Percentiles rank a stretch among this genome's conserved stretches.
phyloP scores from a whole-genome alignment of 2,888 invertebrate genomes.

The Pegoplata infirma region DNA sequence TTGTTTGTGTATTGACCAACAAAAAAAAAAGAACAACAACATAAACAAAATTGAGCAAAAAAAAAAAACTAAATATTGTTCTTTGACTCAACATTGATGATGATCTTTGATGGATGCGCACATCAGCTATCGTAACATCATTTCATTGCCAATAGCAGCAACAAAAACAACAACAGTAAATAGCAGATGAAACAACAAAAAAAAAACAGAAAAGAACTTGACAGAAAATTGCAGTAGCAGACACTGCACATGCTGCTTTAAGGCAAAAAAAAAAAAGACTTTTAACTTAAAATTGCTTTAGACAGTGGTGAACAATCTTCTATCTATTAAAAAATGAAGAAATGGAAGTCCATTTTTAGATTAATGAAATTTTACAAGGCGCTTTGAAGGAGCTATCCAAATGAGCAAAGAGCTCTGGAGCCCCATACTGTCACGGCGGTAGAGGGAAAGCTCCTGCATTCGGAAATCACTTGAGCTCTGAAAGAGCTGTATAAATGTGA shows the following conservation, averaged over 20 bases:
- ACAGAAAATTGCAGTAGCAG: slow-evolving; percentile 65
- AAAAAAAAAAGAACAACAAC: slow-evolving; percentile 27
- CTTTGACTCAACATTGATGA: slow-evolving; percentile 49
- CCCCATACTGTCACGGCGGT: no score
- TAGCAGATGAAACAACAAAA: no score
- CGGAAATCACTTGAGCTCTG: no score
- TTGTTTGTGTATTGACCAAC: slow-evolving; percentile 57
- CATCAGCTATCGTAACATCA: slow-evolving; percentile 57
- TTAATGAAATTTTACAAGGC: no score
- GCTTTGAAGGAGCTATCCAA: no score
- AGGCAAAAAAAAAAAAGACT: slow-evolving; percentile 46
- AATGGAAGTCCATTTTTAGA: no score
- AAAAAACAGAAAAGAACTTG: slow-evolving; percentile 53
- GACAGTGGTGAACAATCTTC: neutral
- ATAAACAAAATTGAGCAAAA: slow-evolving; percentile 27
- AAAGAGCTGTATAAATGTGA: no score
- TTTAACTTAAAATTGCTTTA: slow-evolving; percentile 42
- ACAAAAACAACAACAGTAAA: slow-evolving; percentile 17
- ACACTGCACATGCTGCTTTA: slow-evolving; percentile 60
- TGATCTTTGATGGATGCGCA: slow-evolving; percentile 63
- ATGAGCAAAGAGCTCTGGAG: no score
- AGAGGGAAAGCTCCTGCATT: no score
- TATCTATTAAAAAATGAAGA: no score
- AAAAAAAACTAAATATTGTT: slow-evolving; percentile 38
- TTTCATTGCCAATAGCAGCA: slow-evolving; percentile 57